Percentiles rank a stretch among this genome's conserved stretches.
These are phyloP conservation scores for Crossaster papposus DNA, from an alignment of 53 echinoderm and acorn worm genomes.

Conservation along the genomic window DNA sequence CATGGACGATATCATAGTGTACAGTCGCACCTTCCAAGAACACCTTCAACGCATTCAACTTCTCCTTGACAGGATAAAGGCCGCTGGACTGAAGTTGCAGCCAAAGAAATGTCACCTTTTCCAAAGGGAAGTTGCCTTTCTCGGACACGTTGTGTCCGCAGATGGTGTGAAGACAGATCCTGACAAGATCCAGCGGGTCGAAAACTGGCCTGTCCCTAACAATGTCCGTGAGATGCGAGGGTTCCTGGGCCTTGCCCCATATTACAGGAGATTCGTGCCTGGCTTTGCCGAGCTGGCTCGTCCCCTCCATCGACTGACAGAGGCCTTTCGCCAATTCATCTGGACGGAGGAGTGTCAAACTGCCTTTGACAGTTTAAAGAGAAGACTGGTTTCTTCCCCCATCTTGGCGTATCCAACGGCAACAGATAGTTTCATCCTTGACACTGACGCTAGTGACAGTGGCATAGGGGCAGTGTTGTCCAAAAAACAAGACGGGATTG, in stretches of 20 bases:
- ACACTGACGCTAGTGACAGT: slow-evolving; percentile 67
- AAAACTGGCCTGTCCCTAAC: slow-evolving; percentile 51
- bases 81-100: slow-evolving; percentile 1
- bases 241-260: slow-evolving; percentile 46
- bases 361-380: slow-evolving; percentile 50
- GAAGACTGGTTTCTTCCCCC: slow-evolving; percentile 48
- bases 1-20: slow-evolving; percentile 46
- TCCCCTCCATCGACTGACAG: slow-evolving; percentile 58
- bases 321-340: slow-evolving; percentile 33
- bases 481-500: slow-evolving; percentile 50
- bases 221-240: slow-evolving; percentile 44
- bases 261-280: slow-evolving; percentile 60
- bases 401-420: slow-evolving; percentile 54
- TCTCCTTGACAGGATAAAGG: slow-evolving; percentile 22
- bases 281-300: slow-evolving; percentile 54
- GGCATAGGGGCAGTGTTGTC: slow-evolving; percentile 61
- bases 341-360: slow-evolving; percentile 58
- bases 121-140: slow-evolving; percentile 10
- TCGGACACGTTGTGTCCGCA: slow-evolving; percentile 32
- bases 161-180: slow-evolving; percentile 54
- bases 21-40: slow-evolving; percentile 15
- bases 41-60: background rate
- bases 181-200: slow-evolving; percentile 32
- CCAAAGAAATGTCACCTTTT: slow-evolving; percentile 44
- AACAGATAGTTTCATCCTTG: slow-evolving; percentile 27